Conservation (phyloP, 2,888 invertebrate genomes). For the Yponomeuta evonymella region DNA sequence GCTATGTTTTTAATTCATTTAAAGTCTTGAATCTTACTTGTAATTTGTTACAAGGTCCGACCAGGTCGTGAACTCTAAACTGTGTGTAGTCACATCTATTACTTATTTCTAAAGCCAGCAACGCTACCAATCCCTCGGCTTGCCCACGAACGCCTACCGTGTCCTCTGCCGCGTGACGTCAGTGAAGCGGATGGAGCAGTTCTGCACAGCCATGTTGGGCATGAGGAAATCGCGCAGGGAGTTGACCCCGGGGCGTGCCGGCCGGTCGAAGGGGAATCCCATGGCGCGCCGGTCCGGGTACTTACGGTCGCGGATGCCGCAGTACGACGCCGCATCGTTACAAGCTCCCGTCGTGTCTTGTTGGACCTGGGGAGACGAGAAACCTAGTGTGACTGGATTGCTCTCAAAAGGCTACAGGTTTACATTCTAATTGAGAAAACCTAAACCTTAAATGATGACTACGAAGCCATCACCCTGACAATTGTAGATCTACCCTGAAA, state of each 20-base stretch:
- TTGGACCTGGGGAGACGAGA: slow-evolving; percentile 50
- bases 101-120: too few species aligned
- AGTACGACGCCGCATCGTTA: slow-evolving; percentile 81
- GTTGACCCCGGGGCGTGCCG: slow-evolving; percentile 72
- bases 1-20: too few species aligned
- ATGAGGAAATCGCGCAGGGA: slow-evolving; percentile 81
- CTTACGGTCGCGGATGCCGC: slow-evolving; percentile 79
- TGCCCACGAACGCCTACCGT: slow-evolving; percentile 24
- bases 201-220: slow-evolving; percentile 82
- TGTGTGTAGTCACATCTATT: too few species aligned
- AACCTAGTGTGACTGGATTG: neutral
- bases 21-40: too few species aligned
- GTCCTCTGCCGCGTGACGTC: slow-evolving; percentile 63
- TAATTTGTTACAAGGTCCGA: too few species aligned
- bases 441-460: too few species aligned
- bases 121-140: neutral
- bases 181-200: slow-evolving; percentile 76
- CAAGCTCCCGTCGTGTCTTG: slow-evolving; percentile 74
- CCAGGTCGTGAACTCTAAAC: too few species aligned
- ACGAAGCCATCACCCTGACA: too few species aligned
- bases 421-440: slow-evolving; percentile 48
- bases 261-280: slow-evolving; percentile 89
- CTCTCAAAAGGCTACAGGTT: neutral
- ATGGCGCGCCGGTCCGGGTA: slow-evolving; percentile 82
- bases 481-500: too few species aligned